Evolutionary conservation across 1,140 invertebrate species (phyloP).

Genomic region (Hylaeus anthracinus): DNA sequence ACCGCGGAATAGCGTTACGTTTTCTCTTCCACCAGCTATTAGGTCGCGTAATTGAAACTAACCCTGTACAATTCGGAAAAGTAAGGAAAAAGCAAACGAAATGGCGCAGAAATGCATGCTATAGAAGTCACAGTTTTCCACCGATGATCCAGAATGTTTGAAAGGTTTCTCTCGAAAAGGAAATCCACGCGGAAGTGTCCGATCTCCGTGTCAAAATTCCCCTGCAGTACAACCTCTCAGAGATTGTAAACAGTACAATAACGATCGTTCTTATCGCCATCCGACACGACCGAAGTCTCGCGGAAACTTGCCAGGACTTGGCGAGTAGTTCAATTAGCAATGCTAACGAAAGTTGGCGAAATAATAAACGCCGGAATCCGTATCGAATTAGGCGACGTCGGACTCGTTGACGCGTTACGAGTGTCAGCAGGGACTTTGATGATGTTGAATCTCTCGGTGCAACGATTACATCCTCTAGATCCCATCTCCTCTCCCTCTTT

Average conservation of each 20-base stretch:
- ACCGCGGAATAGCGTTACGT: too few relatives aligned
- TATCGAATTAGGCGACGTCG: conserved; percentile 61
- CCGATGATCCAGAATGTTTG: too few relatives aligned
- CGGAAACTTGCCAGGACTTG: conserved; percentile 43
- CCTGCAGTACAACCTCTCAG: neutral
- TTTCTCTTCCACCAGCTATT: too few relatives aligned
- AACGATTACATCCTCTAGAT: neutral
- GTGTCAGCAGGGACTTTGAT: conserved; percentile 21
- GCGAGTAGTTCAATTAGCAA: conserved; percentile 60
- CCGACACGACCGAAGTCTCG: conserved; percentile 42
- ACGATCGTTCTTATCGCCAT: conserved; percentile 62
- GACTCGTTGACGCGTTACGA: conserved; percentile 38
- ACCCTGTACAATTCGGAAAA: too few relatives aligned
- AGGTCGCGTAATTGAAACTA: too few relatives aligned
- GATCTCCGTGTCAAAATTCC: neutral
- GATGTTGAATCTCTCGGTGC: conserved; percentile 24
- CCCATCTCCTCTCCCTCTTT: neutral
- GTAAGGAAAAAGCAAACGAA: too few relatives aligned
- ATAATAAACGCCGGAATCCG: conserved; percentile 56
- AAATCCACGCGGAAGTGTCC: conserved; percentile 13
- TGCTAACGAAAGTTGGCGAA: conserved; percentile 62
- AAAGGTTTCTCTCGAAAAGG: too few relatives aligned
- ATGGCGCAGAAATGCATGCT: too few relatives aligned
- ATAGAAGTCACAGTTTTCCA: too few relatives aligned
- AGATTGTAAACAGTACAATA: conserved; percentile 66